phyloP scores from a whole-genome alignment of 2,888 invertebrate species.

The Coremacera marginata region DNA sequence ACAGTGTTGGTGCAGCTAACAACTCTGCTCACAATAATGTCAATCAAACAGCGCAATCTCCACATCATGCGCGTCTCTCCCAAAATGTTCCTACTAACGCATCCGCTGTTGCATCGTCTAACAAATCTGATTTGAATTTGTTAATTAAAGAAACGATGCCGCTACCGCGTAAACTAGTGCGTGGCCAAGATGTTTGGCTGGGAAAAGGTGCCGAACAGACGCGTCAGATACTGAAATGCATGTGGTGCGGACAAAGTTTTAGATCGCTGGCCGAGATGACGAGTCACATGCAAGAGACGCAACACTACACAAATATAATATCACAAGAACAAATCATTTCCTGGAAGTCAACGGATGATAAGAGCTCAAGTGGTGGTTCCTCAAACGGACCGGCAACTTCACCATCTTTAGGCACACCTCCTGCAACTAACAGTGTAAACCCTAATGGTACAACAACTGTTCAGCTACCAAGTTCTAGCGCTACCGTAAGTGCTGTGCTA shows the following conservation, averaged over 20 bases:
- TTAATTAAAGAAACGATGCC: conserved; percentile 95
- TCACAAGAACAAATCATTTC: conserved; percentile 97
- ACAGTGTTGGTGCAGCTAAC: conserved; percentile 36
- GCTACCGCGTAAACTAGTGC: conserved; percentile 91
- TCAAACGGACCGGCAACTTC: conserved; percentile 61
- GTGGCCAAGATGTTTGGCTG: conserved; percentile 98
- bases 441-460: conserved; percentile 26
- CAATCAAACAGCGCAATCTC: conserved; percentile 43
- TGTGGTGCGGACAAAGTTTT: conserved; percentile 99
- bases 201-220: conserved; percentile 98
- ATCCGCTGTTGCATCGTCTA: conserved; percentile 73
- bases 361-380: conserved; percentile 73
- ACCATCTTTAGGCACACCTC: conserved; percentile 42
- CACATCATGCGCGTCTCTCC: conserved; percentile 43
- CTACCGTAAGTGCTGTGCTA: conserved; percentile 92
- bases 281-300: conserved; percentile 98
- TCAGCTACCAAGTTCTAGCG: conserved; percentile 60
- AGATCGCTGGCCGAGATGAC: conserved; percentile 97
- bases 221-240: conserved; percentile 95
- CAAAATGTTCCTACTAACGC: conserved; percentile 64
- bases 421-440: conserved; percentile 11
- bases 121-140: conserved; percentile 84
- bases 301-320: conserved; percentile 98
- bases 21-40: conserved; percentile 59
- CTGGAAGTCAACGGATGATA: conserved; percentile 92